A percentile compares a stretch with the other conserved stretches of the same genome.
These are phyloP conservation scores for Tortrix viridana DNA, from an alignment of 2,888 invertebrate species.

Conservation along the genomic window DNA sequence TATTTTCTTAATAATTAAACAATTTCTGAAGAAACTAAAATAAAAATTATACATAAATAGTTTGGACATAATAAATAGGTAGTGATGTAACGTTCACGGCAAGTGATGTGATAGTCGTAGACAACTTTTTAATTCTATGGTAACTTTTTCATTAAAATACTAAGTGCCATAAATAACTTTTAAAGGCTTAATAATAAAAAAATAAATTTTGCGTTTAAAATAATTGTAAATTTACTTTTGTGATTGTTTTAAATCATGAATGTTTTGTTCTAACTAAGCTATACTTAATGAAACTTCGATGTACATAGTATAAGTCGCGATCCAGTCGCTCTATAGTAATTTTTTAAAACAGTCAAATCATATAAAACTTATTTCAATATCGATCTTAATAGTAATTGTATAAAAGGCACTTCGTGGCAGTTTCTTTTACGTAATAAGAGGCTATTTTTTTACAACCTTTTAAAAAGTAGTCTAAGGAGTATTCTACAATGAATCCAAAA, in stretches of 20 bases:
- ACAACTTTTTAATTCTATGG: conserved; percentile 68
- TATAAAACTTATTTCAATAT: conserved; percentile 52
- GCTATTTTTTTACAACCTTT: conserved; percentile 70
- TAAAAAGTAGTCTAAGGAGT: conserved; percentile 67
- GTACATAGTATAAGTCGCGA: conserved; percentile 55
- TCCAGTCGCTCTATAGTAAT: conserved; percentile 68
- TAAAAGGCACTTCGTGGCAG: conserved; percentile 84
- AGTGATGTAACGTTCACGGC: conserved; percentile 57
- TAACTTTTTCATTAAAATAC: conserved; percentile 76
- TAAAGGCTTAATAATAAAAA: conserved; percentile 61
- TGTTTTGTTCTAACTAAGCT: too few relatives aligned
- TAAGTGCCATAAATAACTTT: conserved; percentile 79
- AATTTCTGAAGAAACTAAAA: conserved; percentile 65
- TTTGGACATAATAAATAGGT: conserved; percentile 73
- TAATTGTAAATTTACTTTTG: conserved; percentile 45
- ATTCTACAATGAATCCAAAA: conserved; percentile 59
- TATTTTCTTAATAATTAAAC: conserved; percentile 76
- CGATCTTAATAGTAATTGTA: conserved; percentile 60
- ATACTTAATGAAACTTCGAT: conserved; percentile 9
- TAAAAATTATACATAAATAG: conserved; percentile 67
- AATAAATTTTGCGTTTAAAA: too few relatives aligned
- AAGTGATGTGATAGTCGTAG: conserved; percentile 57
- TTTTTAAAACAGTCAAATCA: conserved; percentile 51
- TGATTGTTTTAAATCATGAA: neutral
- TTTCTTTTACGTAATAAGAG: conserved; percentile 67